Evolutionary conservation across 2,113 vertebrate species (phyloP).

Genomic region (Megalops atlanticus): DNA sequence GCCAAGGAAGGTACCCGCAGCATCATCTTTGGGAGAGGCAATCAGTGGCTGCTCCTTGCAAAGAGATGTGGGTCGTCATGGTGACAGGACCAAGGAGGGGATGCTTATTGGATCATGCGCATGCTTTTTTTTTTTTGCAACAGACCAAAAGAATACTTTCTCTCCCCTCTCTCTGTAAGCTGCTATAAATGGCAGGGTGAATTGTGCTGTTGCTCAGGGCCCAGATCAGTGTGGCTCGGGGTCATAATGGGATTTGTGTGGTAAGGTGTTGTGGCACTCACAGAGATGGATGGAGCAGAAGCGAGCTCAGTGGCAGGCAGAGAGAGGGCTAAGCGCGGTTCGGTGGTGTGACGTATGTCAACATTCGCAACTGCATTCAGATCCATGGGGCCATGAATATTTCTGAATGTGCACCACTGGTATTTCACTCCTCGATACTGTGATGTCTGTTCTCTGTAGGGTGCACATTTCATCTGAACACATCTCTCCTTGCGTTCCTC

Average conservation of each 20-base stretch:
- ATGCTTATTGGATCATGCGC: constrained; percentile 48
- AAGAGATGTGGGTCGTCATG: constrained; percentile 50
- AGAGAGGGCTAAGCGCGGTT: background rate
- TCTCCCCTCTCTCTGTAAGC: background rate
- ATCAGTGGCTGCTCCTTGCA: background rate
- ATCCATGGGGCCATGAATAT: background rate
- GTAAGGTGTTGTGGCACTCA: background rate
- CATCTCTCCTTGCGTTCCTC: background rate
- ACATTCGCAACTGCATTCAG: background rate
- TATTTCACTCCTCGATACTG: background rate
- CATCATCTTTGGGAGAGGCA: constrained; percentile 25
- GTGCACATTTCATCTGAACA: background rate
- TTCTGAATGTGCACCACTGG: background rate
- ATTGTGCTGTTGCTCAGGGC: constrained; percentile 20
- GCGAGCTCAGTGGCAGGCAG: background rate
- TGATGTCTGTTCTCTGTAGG: background rate
- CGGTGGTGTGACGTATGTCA: background rate
- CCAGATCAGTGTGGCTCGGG: background rate
- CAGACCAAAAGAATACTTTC: constrained; percentile 34
- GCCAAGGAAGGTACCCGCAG: constrained; percentile 33
- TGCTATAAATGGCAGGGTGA: constrained; percentile 24
- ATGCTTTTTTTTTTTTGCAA: constrained; percentile 6
- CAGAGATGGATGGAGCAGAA: background rate
- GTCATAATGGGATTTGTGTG: constrained; percentile 24
- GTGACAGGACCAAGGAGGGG: constrained; percentile 38